Percentiles rank a stretch among this genome's conserved stretches.
Conservation (phyloP, 2,113 vertebrate species). For the Tringa solitaria region DNA sequence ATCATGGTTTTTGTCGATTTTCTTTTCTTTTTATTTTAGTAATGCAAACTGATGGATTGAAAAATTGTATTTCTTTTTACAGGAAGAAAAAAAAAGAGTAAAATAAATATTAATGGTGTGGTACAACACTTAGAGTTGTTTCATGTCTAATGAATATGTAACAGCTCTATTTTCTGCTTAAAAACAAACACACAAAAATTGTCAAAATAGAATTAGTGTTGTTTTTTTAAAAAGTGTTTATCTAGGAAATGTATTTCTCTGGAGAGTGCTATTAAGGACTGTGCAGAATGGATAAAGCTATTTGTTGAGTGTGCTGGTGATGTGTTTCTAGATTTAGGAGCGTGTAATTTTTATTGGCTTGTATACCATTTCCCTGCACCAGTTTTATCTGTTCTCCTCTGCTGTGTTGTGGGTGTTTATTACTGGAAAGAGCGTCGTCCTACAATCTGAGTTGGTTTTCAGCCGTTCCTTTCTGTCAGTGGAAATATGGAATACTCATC, state of each 20-base stretch:
- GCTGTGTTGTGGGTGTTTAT: neutral
- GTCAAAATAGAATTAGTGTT: neutral
- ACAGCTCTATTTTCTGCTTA: constrained; percentile 1
- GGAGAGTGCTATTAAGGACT: neutral
- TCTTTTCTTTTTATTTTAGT: neutral
- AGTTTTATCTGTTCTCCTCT: neutral
- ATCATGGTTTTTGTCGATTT: neutral
- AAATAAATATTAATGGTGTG: constrained; percentile 35
- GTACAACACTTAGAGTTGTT: neutral
- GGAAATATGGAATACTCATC: neutral
- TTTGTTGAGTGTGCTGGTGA: neutral
- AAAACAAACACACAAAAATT: neutral
- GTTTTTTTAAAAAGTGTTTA: neutral
- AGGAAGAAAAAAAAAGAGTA: neutral
- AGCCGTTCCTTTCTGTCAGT: neutral
- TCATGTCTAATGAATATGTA: constrained; percentile 19
- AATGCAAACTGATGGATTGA: neutral
- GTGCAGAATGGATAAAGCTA: neutral
- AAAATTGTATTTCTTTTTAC: constrained; percentile 1
- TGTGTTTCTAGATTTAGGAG: neutral
- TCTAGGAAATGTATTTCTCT: constrained; percentile 17
- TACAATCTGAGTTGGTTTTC: neutral
- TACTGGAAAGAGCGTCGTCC: neutral
- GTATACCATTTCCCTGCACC: neutral
- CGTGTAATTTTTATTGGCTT: neutral